Evolutionary conservation across 2,888 invertebrate species (phyloP), one percentile per base, ranked within the genome.

Genomic region (Syritta pipiens): DNA sequence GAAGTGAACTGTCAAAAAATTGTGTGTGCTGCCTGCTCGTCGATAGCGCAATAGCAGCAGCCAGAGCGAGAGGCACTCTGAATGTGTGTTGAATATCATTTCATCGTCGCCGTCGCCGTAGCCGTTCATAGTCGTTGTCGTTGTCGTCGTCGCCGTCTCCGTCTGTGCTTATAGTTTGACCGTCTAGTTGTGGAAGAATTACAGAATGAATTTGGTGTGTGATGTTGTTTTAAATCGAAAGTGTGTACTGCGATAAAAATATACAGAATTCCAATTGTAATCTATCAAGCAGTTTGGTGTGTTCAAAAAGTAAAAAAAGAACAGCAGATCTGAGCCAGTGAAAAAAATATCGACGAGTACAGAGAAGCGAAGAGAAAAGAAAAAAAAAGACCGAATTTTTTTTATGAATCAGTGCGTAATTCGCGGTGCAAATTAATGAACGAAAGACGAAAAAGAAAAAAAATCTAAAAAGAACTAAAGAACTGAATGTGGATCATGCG

Each of bases 381-480:
- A 67, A 51, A 48, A 51, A 14, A 40, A 22, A 19, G 9, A 46
- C 59, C 59, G 30, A 12, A 32, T 46, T 40, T 74, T 37, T 72
- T 79, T 74, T 74, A 79, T 79, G 79, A 79, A 79, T 79, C 79
- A 79, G 79, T 74, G 79, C 79, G 79, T 79, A 79, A 74, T 79
- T 79, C 37, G 79, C 79, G 62, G 79, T 79, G 79, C 74, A 79
- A 79, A 68, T 74, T 79, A 79, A 74, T 79, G 79, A 79, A 79
- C 60, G 72, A 77, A 65, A 55, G 24, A 49, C 35, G 53, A 59
- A 74, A 53, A 42, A 42, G 17, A 24, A 51, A 57, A 28, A 37
- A 51, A 63, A 24, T 24, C 20, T 49, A 69, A 40, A 76, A 76
- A 77, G 59, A 63, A 63, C 46, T 22, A 60, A 79, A 74, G 60